A percentile compares a stretch with the other conserved stretches of the same genome.
Evolutionary conservation across 2,888 invertebrate species (phyloP).

Genomic region (Epinotia brunnichana): DNA sequence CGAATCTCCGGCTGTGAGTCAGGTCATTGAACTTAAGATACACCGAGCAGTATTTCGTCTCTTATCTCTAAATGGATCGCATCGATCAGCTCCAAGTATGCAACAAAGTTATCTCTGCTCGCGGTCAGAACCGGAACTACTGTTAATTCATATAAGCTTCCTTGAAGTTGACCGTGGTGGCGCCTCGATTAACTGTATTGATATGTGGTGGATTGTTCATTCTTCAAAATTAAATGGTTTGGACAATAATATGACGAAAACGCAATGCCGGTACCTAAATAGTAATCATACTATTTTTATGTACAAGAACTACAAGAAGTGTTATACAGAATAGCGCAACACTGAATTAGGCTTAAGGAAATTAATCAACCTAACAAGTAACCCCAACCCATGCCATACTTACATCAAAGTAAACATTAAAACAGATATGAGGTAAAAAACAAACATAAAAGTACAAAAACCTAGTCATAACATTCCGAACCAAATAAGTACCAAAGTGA

Average conservation of each 20-base stretch:
- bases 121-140: constrained; percentile 27
- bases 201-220: constrained; percentile 6
- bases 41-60: constrained; percentile 29
- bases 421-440: constrained; percentile 6
- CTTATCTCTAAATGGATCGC: constrained; percentile 42
- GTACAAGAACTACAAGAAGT: too few species aligned
- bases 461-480: constrained; percentile 50
- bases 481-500: constrained; percentile 51
- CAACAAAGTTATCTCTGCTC: constrained; percentile 30
- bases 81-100: constrained; percentile 38
- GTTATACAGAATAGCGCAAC: not conserved
- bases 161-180: not conserved
- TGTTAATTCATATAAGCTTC: constrained; percentile 8
- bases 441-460: constrained; percentile 39
- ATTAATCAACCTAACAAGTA: not conserved
- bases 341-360: not conserved
- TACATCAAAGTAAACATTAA: not conserved
- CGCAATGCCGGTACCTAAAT: too few species aligned
- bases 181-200: constrained; percentile 1
- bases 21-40: constrained; percentile 34
- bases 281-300: too few species aligned
- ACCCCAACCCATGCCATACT: constrained; percentile 20
- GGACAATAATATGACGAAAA: not conserved
- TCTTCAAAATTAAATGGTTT: constrained; percentile 8
- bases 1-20: not conserved